phyloP scores from a whole-genome alignment of 2,888 invertebrate genomes.

The Thereva nobilitata region DNA sequence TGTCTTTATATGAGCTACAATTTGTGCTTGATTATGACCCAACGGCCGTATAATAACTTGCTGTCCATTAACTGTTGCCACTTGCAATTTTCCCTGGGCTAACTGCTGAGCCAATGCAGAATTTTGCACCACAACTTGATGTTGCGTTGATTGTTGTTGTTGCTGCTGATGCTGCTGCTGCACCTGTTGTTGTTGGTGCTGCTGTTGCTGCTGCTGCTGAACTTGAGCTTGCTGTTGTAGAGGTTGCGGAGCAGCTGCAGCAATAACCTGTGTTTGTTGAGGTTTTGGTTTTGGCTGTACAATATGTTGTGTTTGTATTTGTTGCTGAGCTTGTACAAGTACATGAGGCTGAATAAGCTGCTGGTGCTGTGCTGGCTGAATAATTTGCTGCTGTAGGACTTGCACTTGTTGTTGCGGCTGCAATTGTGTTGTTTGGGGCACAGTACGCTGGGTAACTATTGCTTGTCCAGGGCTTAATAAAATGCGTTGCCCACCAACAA shows the following conservation, averaged over 20 bases:
- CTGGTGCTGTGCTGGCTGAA: constrained; percentile 46
- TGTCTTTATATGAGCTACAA: constrained; percentile 73
- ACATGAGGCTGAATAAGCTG: constrained; percentile 40
- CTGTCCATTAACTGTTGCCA: constrained; percentile 83
- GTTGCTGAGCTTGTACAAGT: constrained; percentile 33
- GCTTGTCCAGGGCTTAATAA: constrained; percentile 57
- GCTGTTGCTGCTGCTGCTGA: constrained; percentile 42
- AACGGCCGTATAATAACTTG: constrained; percentile 81
- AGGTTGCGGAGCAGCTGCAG: constrained; percentile 48
- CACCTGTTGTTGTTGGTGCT: constrained; percentile 44
- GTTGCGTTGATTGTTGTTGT: constrained; percentile 50
- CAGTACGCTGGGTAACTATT: constrained; percentile 55
- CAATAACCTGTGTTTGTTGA: constrained; percentile 43
- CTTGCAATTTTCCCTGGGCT: constrained; percentile 79
- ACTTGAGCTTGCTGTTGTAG: constrained; percentile 43
- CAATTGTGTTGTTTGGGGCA: constrained; percentile 47
- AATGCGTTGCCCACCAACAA: constrained; percentile 57
- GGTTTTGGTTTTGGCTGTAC: constrained; percentile 49
- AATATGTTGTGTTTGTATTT: constrained; percentile 33
- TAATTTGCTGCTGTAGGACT: constrained; percentile 50
- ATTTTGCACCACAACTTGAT: constrained; percentile 77
- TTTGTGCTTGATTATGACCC: constrained; percentile 77
- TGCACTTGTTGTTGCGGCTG: constrained; percentile 48
- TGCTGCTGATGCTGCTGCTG: constrained; percentile 49
- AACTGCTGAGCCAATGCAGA: constrained; percentile 78